Base-by-base conservation (phyloP, 2,113 vertebrate genomes). In the Tragelaphus buxtoni region DNA sequence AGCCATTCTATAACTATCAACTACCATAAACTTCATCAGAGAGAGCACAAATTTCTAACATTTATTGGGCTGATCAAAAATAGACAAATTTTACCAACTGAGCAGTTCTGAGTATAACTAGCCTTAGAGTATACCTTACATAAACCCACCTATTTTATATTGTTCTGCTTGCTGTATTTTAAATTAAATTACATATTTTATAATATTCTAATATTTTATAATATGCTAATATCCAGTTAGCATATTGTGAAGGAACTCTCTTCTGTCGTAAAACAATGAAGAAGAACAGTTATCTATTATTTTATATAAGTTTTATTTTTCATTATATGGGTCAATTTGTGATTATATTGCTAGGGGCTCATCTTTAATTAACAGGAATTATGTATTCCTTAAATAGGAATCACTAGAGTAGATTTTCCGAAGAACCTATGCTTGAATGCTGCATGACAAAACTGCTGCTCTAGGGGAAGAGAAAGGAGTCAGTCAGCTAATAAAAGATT, bases 111-210 rank as follows among this genome's bases (percentile, higher is more conserved):
- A 91, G 49, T 51, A 76, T 42, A 13, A 94, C 22, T 26, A 39
- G 58, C 32, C 6, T 90, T 51, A 60, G 20, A 88, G 4, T 58
- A n/a, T 30, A 51, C 10, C 4, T 90, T 39, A 91, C 39, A 32
- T 60, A 9, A 80, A 80, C 22, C 4, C 0, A 51, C 3, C 7
- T 72, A 80, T 74, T 83, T 69, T 55, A 39, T 69, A 32, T 22
- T 11, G 26, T 11, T 4, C 30, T 87, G 35, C 6, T 0, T 65
- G 4, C 39, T 35, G 9, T 55, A 63, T 80, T 95, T 92, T 88
- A 88, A 94, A 77, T 96, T 86, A 93, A 95, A 53, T 51, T 30
- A 60, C 28, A 92, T 26, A 47, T 94, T 92, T 42, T 20, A 82
- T 77, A 91, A 82, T 26, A 61, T 16, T 80, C 63, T 65, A 35